These are phyloP conservation scores for Peribatodes rhomboidaria DNA, from an alignment of 2,888 invertebrate species.

Conservation along the genomic window DNA sequence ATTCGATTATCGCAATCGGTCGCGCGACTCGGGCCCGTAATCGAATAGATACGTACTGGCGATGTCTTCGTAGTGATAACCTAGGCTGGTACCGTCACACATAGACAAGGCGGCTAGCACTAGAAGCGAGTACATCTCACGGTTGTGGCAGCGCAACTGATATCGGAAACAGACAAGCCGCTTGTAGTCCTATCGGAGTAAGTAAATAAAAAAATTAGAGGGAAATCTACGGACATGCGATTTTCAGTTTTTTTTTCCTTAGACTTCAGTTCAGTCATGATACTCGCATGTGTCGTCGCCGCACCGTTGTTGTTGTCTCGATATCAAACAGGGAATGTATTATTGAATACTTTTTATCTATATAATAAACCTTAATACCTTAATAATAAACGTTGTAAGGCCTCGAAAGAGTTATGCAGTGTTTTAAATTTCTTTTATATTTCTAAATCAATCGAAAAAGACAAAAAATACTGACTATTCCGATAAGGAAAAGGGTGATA, in stretches of 20 bases:
- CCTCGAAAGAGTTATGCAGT: too few species aligned
- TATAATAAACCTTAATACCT: too few species aligned
- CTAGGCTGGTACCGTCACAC: constrained; percentile 34
- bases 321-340: too few species aligned
- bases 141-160: constrained; percentile 37
- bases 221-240: constrained; percentile 5
- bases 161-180: constrained; percentile 28
- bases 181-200: constrained; percentile 29
- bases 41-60: constrained; percentile 48
- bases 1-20: constrained; percentile 47
- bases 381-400: too few species aligned
- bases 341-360: too few species aligned
- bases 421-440: too few species aligned
- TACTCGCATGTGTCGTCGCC: too few species aligned
- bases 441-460: too few species aligned
- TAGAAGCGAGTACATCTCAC: constrained; percentile 41
- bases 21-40: constrained; percentile 42
- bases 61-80: constrained; percentile 28
- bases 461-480: too few species aligned
- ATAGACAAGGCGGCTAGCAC: constrained; percentile 26
- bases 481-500: too few species aligned
- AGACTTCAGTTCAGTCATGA: not conserved
- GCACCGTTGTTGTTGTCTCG: not conserved
- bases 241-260: constrained; percentile 12
- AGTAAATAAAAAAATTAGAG: constrained; percentile 25